Evolutionary conservation across 2,113 vertebrate species (phyloP).

Genomic region (Albula goreensis): DNA sequence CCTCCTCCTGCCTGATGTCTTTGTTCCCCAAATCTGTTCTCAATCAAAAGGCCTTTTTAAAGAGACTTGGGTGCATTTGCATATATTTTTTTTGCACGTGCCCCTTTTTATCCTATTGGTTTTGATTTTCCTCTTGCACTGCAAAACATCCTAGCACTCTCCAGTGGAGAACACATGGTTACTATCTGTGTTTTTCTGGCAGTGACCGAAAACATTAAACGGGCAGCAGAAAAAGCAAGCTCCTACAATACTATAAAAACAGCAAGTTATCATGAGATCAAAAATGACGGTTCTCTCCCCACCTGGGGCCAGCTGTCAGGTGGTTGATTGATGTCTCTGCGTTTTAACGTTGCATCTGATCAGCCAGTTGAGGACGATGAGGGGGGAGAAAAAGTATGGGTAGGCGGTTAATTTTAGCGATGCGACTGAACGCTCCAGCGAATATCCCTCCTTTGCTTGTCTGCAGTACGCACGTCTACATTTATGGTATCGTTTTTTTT

Average conservation of each 20-base stretch:
- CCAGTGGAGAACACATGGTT: background rate
- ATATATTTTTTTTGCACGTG: background rate
- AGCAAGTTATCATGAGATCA: background rate
- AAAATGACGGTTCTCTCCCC: background rate
- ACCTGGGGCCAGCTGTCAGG: constrained; percentile 2
- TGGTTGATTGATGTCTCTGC: background rate
- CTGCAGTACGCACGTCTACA: background rate
- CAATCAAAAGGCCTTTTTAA: constrained; percentile 7
- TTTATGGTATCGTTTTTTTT: background rate
- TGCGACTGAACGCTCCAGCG: background rate
- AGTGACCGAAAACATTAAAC: background rate
- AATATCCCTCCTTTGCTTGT: background rate
- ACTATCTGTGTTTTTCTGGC: background rate
- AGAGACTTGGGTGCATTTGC: background rate
- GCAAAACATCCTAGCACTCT: background rate
- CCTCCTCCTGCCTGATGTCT: background rate
- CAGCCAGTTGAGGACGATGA: background rate
- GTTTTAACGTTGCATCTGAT: background rate
- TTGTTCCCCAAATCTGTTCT: constrained; percentile 22
- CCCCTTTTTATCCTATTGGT: too few relatives aligned
- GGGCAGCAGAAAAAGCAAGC: background rate
- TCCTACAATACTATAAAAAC: background rate
- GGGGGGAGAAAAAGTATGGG: background rate
- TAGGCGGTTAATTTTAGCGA: constrained; percentile 1
- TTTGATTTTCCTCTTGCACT: background rate